These are phyloP conservation scores for Pristionchus maxplancki DNA, from an alignment of 2,888 invertebrate species.

Conservation along the genomic window DNA sequence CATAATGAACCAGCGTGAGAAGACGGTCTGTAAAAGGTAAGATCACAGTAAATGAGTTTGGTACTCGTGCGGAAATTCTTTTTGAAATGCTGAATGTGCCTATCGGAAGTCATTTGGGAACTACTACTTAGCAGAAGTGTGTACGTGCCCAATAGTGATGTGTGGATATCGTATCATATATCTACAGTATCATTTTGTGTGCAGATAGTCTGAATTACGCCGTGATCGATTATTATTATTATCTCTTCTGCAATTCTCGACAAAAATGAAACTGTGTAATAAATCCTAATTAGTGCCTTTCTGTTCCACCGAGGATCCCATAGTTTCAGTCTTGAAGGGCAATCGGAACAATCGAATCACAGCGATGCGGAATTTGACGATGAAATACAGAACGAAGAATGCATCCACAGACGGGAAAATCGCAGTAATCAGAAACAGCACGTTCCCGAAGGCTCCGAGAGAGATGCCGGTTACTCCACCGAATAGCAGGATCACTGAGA, in stretches of 20 bases:
- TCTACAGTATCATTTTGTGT: too few relatives aligned
- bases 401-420: not conserved
- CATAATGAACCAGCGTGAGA: not conserved
- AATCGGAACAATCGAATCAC: conserved; percentile 9
- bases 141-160: not conserved
- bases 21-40: not conserved
- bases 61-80: not conserved
- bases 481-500: not conserved
- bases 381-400: not conserved
- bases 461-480: not conserved
- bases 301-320: not conserved
- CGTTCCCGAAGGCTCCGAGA: not conserved
- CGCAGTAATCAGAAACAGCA: not conserved
- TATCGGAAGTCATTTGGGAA: too few relatives aligned
- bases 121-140: too few relatives aligned
- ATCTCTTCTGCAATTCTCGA: too few relatives aligned
- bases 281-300: not conserved
- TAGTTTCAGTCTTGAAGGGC: not conserved
- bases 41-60: not conserved
- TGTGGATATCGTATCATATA: not conserved
- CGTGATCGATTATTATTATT: too few relatives aligned
- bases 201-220: too few relatives aligned
- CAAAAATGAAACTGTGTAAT: too few relatives aligned
- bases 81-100: not conserved
- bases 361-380: not conserved